phyloP scores from a whole-genome alignment of 1,140 invertebrate species.

The Zaprionus inermis region DNA sequence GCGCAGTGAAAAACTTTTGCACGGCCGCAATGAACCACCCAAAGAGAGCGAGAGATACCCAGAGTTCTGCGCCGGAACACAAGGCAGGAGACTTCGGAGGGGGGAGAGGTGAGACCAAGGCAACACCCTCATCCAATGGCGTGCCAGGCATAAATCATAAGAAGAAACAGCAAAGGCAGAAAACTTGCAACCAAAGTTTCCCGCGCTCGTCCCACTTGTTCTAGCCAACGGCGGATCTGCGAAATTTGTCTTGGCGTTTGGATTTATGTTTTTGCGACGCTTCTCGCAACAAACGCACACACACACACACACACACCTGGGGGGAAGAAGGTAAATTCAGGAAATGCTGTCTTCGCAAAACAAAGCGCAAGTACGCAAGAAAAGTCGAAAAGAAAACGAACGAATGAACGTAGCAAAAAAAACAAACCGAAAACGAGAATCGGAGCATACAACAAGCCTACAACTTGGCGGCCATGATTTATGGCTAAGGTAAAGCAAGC shows the following conservation, averaged over 20 bases:
- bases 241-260: constrained; percentile 83
- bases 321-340: constrained; percentile 75
- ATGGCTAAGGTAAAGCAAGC: constrained; percentile 74
- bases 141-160: constrained; percentile 76
- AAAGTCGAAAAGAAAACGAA: constrained; percentile 23
- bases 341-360: constrained; percentile 78
- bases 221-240: constrained; percentile 69
- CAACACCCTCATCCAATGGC: constrained; percentile 72
- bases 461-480: constrained; percentile 71
- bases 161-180: constrained; percentile 58
- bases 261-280: constrained; percentile 81
- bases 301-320: constrained; percentile 51
- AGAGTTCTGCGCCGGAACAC: not conserved
- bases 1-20: constrained; percentile 67
- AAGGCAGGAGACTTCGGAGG: not conserved
- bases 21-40: constrained; percentile 43
- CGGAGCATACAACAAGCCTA: constrained; percentile 66
- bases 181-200: constrained; percentile 72
- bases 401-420: constrained; percentile 8
- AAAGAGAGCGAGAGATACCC: constrained; percentile 2
- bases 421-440: constrained; percentile 38
- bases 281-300: constrained; percentile 73
- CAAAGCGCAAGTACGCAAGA: constrained; percentile 56
- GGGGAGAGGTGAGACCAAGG: not conserved
- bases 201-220: not conserved